Evolutionary conservation across 2,797 vertebrate genomes (phyloP), one percentile per base, ranked within the genome.

Genomic region (Fistularia tabacaria): DNA sequence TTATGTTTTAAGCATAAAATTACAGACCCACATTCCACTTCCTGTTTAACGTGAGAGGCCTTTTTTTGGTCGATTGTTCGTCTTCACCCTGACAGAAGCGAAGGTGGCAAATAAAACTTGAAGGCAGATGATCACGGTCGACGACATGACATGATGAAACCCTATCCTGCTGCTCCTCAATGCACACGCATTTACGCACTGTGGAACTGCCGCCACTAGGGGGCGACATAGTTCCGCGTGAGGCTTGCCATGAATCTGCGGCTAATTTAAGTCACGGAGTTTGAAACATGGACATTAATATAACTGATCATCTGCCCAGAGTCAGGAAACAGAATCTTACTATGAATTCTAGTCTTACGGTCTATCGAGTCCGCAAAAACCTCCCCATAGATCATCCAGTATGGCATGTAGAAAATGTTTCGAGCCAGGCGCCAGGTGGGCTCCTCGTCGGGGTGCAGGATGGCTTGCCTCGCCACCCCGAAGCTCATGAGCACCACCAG

Each of bases 281-380:
- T 62, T 65, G 80, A 52, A 74, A 45, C 8, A 7, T 25, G 71
- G 4, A 64, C 62, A 62, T 54, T 54, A 61, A 69, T 6, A 72
- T 14, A 82, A 81, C 79, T 84, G 91, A 93, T 93, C 92, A 92
- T 94, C 94, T 92, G 92, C 93, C 93, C 91, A 79, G 92, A 92
- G 94, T 91, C 92, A 94, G 93, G 92, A 94, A 96, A 93, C 91
- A 91, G 88, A 94, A 90, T 94, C 97, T 99, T 99, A 99, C 97
- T 99, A 98, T 99, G 90, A 93, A 99, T 84, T 98, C 95, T 97
- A 95, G 89, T 98, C 97, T 99, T 99, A 99, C 97, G 97, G 95
- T 99, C 97, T 94, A 98, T 98, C 94, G 98, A 98, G 92, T 99
- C 97, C 72, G 96, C 96, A 93, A 99, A 99, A 93, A 99, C 95